Base-by-base conservation (phyloP, 2,113 vertebrate genomes). In the Nycticryphes semicollaris region DNA sequence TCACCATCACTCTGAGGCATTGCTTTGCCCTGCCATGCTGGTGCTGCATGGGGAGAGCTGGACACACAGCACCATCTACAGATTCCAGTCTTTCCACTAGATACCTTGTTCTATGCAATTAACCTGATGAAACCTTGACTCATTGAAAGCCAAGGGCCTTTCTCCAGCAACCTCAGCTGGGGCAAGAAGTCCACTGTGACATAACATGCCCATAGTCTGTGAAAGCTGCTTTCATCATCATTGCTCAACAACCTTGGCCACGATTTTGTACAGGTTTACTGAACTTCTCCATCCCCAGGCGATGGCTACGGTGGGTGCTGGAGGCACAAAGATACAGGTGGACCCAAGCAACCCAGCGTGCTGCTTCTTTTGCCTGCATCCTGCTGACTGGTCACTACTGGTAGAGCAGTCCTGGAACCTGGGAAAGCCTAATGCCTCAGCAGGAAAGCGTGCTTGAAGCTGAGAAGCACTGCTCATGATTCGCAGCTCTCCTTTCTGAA, bases 301-400 rank as follows among this genome's bases (percentile, higher is more conserved):
- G 8, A 18, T 0, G 3, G 27, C 25, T 64, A 22, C 31, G 68
- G 28, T 1, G 0, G n/a, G 11, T 17, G 66, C 16, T 30, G 30
- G 20, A 60, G 18, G 25, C 39, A 24, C 19, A 41, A 15, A 24
- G 37, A 50, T 20, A 14, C 2, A 35, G 25, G 51, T 33, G 12
- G 47, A 54, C 47, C 7, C 21, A 62, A 70, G 59, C 10, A 43
- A 21, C 33, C 31, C 4, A 0, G 33, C 8, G 4, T 0, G 1
- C 27, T 89, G 14, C 22, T 70, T n/a, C 17, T 82, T 15, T 59
- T 78, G 33, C 43, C 35, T 64, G 37, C 37, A 25, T 15, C 23
- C 21, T 1, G 7, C n/a, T 7, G 7, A 6, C 20, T 72, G 25
- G 21, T 6, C 28, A 17, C 30, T 57, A 39, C 21, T 60, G 43